Percentiles rank a stretch among this genome's conserved stretches.
Conservation (phyloP, 2,113 vertebrate species). For the Ceratotherium simum region DNA sequence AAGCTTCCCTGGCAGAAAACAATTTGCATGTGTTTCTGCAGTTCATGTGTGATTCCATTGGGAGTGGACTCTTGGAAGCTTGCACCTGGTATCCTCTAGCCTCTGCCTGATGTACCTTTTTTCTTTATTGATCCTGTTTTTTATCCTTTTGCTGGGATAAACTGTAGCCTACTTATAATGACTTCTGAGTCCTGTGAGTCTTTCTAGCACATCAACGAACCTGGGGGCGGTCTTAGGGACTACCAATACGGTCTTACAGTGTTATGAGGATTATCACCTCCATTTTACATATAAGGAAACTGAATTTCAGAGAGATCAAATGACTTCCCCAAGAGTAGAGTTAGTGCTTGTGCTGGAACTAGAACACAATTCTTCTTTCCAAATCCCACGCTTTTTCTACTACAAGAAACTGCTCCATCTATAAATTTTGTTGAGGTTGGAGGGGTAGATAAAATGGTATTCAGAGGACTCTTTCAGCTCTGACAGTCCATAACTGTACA, state of each 20-base stretch:
- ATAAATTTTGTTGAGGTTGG: neutral
- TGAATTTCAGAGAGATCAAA: constrained; percentile 19
- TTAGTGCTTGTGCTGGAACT: neutral
- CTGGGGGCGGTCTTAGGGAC: neutral
- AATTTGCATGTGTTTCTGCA: constrained; percentile 16
- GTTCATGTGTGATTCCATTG: neutral
- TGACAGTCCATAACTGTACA: neutral
- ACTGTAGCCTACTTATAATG: constrained; percentile 5
- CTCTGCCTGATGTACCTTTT: neutral
- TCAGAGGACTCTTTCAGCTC: neutral
- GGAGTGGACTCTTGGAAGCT: constrained; percentile 15
- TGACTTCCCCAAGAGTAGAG: neutral
- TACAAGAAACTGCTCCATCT: neutral
- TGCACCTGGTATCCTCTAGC: neutral
- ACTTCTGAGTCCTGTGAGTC: neutral
- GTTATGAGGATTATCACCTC: neutral
- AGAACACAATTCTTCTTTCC: neutral
- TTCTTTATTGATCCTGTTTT: neutral
- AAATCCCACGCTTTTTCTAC: constrained; percentile 43
- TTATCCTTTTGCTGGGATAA: neutral
- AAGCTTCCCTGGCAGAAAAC: neutral
- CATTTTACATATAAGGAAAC: constrained; percentile 10
- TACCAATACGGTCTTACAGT: neutral
- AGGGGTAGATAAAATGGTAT: neutral
- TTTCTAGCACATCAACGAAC: neutral